These are phyloP conservation scores for Sterna hirundo DNA, from an alignment of 2,113 vertebrate genomes.

Conservation along the genomic window DNA sequence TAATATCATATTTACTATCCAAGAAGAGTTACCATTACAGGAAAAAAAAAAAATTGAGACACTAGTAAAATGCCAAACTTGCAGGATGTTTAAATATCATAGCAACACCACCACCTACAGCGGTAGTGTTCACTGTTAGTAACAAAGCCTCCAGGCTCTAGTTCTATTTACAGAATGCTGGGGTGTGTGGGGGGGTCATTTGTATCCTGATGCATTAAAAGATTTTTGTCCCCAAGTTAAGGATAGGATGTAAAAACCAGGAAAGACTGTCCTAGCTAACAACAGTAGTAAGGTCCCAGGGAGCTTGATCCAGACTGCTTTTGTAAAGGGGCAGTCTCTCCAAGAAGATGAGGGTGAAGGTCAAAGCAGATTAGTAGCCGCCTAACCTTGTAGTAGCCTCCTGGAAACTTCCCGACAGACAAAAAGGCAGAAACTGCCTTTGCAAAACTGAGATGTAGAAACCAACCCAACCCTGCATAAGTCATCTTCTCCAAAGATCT, in stretches of 20 bases:
- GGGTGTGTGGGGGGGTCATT: not conserved
- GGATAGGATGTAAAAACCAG: not conserved
- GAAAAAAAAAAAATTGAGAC: not conserved
- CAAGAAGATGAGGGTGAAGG: not conserved
- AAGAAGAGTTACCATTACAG: not conserved
- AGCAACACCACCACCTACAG: not conserved
- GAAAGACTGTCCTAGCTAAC: not conserved
- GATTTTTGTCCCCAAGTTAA: not conserved
- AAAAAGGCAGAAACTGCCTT: not conserved
- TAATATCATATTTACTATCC: not conserved
- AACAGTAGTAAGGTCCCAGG: accelerated
- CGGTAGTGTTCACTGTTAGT: not conserved
- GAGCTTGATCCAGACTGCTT: not conserved
- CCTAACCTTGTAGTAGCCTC: not conserved
- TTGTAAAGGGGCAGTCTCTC: not conserved
- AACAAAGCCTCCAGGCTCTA: not conserved
- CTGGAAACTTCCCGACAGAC: not conserved
- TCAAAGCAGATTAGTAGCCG: not conserved
- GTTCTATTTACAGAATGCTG: not conserved
- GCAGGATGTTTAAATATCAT: not conserved
- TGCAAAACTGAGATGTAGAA: not conserved
- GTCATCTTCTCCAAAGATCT: not conserved
- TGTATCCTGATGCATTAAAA: not conserved
- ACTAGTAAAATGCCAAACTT: not conserved
- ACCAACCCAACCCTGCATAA: accelerated